These are phyloP conservation scores for Choristoneura rosaceana DNA, from an alignment of 2,888 invertebrate genomes.

Conservation along the genomic window DNA sequence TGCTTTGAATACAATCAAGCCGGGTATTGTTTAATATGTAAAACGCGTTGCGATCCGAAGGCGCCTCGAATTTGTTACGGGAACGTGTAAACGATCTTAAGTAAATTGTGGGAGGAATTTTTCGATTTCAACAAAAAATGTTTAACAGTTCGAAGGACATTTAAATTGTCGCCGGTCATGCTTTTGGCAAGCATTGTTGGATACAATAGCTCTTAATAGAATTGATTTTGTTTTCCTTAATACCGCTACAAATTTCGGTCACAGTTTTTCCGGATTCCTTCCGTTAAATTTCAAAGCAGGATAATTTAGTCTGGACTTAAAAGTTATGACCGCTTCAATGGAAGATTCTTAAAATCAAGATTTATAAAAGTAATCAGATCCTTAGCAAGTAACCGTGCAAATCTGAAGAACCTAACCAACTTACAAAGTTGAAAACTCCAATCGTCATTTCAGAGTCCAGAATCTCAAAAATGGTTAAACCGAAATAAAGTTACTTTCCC, in stretches of 20 bases:
- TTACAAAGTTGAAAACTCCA: too few species aligned
- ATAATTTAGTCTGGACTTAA: neutral
- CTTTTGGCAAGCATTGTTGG: neutral
- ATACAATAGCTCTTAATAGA: neutral
- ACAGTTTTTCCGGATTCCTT: neutral
- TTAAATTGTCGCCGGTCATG: neutral
- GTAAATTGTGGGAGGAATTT: conserved; percentile 50
- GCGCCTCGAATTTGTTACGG: conserved; percentile 62
- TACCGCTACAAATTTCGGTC: neutral
- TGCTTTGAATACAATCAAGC: conserved; percentile 50
- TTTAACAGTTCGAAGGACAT: neutral
- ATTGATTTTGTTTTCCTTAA: neutral
- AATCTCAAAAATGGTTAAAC: too few species aligned
- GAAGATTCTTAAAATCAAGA: neutral
- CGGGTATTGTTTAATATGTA: conserved; percentile 59
- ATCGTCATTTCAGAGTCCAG: too few species aligned
- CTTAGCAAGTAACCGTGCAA: too few species aligned
- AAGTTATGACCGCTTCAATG: neutral
- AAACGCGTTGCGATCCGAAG: conserved; percentile 50
- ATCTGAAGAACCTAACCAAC: too few species aligned
- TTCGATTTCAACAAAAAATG: conserved; percentile 26
- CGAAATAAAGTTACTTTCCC: too few species aligned
- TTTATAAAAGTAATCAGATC: too few species aligned
- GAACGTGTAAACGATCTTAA: conserved; percentile 61
- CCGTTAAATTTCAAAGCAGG: neutral